Evolutionary conservation across 2,797 vertebrate genomes (phyloP).

Genomic region (Danio aesculapii): DNA sequence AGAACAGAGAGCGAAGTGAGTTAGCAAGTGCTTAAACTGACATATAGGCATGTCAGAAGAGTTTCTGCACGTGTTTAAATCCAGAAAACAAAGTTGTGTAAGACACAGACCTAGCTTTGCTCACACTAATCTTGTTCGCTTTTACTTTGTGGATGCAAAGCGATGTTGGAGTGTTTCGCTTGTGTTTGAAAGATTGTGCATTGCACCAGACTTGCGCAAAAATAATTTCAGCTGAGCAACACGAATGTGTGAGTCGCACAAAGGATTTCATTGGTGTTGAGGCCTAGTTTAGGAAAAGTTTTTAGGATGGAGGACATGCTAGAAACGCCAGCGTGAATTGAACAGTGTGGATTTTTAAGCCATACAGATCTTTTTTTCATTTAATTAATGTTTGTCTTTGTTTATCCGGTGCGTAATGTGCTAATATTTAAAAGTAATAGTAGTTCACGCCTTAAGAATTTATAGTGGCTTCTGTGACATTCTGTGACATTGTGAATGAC

Average conservation of each 20-base stretch:
- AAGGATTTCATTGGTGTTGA: not conserved
- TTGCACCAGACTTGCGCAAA: not conserved
- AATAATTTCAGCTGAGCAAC: not conserved
- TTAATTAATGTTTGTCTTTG: not conserved
- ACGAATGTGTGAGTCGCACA: not conserved
- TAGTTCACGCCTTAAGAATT: not conserved
- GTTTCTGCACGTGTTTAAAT: not conserved
- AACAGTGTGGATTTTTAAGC: not conserved
- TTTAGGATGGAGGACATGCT: not conserved
- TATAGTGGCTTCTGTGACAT: conserved; percentile 5
- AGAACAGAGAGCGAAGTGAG: not conserved
- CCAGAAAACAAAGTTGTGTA: conserved; percentile 3
- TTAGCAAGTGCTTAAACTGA: not conserved
- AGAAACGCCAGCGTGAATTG: not conserved
- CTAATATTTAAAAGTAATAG: not conserved
- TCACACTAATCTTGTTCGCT: not conserved
- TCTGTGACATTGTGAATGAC: not conserved
- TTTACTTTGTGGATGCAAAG: not conserved
- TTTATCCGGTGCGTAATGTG: not conserved
- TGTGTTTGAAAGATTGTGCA: not conserved
- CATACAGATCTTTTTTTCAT: not conserved
- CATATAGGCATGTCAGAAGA: not conserved
- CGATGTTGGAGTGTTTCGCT: not conserved
- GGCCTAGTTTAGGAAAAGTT: conserved; percentile 14
- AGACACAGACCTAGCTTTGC: not conserved